Base-by-base conservation (phyloP, 1,140 invertebrate species). In the Meloidogyne exigua region DNA sequence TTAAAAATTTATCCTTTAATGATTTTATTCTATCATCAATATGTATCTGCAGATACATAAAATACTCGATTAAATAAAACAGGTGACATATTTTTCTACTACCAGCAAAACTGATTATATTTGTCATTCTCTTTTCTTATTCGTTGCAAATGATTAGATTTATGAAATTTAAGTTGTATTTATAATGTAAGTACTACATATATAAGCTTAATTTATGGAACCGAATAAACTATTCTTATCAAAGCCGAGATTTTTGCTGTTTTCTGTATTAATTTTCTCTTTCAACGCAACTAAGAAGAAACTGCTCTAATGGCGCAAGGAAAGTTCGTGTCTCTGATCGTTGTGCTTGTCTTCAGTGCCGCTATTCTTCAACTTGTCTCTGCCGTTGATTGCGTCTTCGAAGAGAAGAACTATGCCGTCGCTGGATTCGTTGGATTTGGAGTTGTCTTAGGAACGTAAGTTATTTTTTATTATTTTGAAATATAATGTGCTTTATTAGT, bases 361-460 rank as follows among this genome's bases (percentile, higher is more conserved):
- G 42, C 49, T 57, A n/a, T 57, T 57, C 49, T 57, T 57, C 49
- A 57, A 21, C 49, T 57, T n/a, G 49, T n/a, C 49, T 57, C 49
- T 57, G 49, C 49, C 49, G n/a, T 7, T 57, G 49, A 49, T n/a
- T 57, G 49, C 49, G 49, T n/a, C 0, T n/a, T 57, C 49, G 12
- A 57, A 57, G n/a, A 3, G 49, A 57, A n/a, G 49, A 5, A 57
- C 18, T 57, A 57, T 57, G n/a, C 18, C 44, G 18, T n/a, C 49
- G 18, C 49, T 57, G 49, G 49, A 57, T 57, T 57, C n/a, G 49
- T 57, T 57, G 49, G 49, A n/a, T 57, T 57, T 57, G n/a, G 49
- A 57, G 18, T n/a, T n/a, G n/a, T 57, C 18, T 57, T 57, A n/a
- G 49, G 49, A 57, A 57, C 49, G 49, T 57, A n/a, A 57, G 18